Evolutionary conservation across 2,797 vertebrate species (phyloP).

Genomic region (Pachyuromys duprasi): DNA sequence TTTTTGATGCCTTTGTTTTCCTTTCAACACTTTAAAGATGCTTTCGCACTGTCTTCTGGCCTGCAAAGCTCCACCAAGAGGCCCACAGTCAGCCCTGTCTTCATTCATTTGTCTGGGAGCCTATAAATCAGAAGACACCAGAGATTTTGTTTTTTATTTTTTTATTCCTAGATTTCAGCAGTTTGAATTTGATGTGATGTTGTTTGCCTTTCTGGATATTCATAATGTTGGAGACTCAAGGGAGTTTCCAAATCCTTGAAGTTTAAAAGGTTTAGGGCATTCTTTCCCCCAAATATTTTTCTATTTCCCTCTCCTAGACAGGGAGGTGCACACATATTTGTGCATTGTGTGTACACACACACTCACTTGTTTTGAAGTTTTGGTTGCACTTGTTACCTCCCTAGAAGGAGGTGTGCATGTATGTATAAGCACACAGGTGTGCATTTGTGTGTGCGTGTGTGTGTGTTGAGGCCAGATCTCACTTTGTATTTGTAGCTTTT

Average conservation of each 20-base stretch:
- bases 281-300: conserved; percentile 35
- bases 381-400: neutral
- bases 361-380: neutral
- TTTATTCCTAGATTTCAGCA: conserved; percentile 1
- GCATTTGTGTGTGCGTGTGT: neutral
- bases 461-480: neutral
- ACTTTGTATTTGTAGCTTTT: neutral
- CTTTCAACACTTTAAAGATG: neutral
- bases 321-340: neutral
- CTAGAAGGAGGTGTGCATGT: neutral
- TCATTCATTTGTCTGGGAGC: neutral
- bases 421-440: neutral
- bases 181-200: neutral
- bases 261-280: neutral
- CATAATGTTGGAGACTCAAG: neutral
- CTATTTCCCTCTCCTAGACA: neutral
- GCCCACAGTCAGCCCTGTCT: neutral
- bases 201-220: neutral
- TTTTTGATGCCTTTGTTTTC: neutral
- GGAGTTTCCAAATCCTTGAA: neutral
- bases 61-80: conserved; percentile 14
- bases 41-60: neutral
- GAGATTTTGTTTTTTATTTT: neutral
- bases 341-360: no score
- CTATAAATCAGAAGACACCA: neutral